Evolutionary conservation across 1,140 invertebrate genomes (phyloP).

Genomic region (Mamestra configurata): DNA sequence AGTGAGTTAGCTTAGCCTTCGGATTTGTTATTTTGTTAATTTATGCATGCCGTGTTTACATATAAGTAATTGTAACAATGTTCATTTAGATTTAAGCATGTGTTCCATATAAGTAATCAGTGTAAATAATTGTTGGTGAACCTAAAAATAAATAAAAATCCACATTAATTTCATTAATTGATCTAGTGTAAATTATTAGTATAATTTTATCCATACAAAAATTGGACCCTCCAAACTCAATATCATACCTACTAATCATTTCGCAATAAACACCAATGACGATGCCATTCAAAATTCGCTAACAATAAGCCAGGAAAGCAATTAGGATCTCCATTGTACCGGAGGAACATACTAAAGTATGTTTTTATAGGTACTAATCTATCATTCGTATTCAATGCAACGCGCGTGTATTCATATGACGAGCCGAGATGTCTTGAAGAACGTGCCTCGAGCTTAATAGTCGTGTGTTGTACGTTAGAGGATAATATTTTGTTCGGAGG

Average conservation of each 20-base stretch:
- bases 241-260: not conserved
- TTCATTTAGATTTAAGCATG: no score
- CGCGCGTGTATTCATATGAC: conserved; percentile 7
- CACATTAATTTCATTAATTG: no score
- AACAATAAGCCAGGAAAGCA: conserved; percentile 35
- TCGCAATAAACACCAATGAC: not conserved
- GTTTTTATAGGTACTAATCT: conserved; percentile 44
- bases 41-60: no score
- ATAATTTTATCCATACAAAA: no score
- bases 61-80: no score
- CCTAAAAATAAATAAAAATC: no score
- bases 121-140: no score
- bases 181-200: no score
- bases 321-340: conserved; percentile 30
- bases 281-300: conserved; percentile 15
- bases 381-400: conserved; percentile 36
- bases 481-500: not conserved
- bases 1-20: no score
- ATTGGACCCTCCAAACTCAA: not conserved
- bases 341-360: conserved; percentile 9
- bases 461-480: not conserved
- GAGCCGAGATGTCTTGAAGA: not conserved
- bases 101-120: no score
- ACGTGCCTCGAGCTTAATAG: conserved; percentile 33
- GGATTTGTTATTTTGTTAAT: no score